A percentile compares a stretch with the other conserved stretches of the same genome.
These are phyloP conservation scores for Silurus glanis DNA, from an alignment of 2,113 vertebrate genomes.

Conservation along the genomic window DNA sequence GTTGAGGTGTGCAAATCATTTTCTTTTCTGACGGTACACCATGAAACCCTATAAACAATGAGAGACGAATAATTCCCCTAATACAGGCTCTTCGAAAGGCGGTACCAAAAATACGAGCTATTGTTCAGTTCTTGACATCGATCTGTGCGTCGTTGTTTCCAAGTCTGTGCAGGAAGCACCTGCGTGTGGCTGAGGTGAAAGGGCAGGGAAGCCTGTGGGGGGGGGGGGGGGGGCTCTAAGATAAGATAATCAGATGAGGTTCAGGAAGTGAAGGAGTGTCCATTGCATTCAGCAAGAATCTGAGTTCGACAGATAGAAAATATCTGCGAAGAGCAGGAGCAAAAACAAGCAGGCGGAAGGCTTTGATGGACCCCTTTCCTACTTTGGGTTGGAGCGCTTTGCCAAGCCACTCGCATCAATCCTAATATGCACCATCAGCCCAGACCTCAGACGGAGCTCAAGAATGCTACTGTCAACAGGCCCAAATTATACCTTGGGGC, in stretches of 20 bases:
- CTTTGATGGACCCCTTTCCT: conserved; percentile 18
- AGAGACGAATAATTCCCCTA: conserved; percentile 16
- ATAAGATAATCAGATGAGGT: conserved; percentile 40
- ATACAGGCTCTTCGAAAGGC: conserved; percentile 31
- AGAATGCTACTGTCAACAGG: conserved; percentile 40
- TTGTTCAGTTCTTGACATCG: conserved; percentile 33
- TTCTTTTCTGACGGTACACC: not conserved
- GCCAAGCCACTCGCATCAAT: conserved; percentile 19
- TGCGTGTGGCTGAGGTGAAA: conserved; percentile 38
- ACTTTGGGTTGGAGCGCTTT: conserved; percentile 18
- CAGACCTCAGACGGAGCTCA: conserved; percentile 33
- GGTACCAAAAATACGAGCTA: conserved; percentile 34
- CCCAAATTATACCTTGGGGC: conserved; percentile 41
- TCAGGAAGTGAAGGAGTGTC: conserved; percentile 29
- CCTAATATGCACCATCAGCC: conserved; percentile 43
- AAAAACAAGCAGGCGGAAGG: conserved; percentile 44
- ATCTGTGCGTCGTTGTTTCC: conserved; percentile 17
- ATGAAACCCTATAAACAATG: not conserved
- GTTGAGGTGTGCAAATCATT: not conserved
- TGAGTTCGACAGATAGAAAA: conserved; percentile 22
- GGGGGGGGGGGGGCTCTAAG: not conserved
- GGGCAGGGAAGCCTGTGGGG: not conserved
- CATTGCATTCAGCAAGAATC: not conserved
- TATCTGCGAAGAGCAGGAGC: not conserved
- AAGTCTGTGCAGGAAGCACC: conserved; percentile 46